Percentiles rank a stretch among this genome's conserved stretches.
These are phyloP conservation scores for Denticeps clupeoides DNA, from an alignment of 2,797 vertebrate genomes.

Conservation along the genomic window DNA sequence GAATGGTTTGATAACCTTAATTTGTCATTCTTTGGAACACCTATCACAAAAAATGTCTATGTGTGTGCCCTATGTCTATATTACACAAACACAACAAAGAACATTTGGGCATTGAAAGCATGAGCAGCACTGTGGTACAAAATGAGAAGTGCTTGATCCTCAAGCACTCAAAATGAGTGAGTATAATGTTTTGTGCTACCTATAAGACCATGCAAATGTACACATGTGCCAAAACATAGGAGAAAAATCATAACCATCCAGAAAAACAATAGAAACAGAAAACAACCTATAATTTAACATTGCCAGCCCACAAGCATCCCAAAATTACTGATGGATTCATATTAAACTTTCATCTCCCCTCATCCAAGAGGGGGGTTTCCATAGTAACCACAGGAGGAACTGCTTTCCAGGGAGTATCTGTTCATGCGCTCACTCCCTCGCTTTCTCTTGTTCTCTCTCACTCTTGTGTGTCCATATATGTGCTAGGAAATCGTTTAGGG, in stretches of 20 bases:
- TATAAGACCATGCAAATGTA: constrained; percentile 1
- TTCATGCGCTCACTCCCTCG: constrained; percentile 12
- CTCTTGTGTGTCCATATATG: background rate
- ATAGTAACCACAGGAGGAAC: constrained; percentile 33
- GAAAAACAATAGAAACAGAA: constrained; percentile 28
- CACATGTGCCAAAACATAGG: constrained; percentile 5
- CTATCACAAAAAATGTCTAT: no score
- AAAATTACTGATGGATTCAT: constrained; percentile 35
- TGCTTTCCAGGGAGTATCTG: constrained; percentile 9
- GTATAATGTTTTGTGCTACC: constrained; percentile 13
- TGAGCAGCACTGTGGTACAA: no score
- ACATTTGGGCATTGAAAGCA: no score
- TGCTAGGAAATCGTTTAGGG: no score
- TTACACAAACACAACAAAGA: no score
- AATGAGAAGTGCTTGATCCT: no score
- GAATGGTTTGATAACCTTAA: no score
- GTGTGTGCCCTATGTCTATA: no score
- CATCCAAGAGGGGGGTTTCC: constrained; percentile 24
- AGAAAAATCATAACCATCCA: constrained; percentile 14
- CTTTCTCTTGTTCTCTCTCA: no score
- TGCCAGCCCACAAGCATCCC: constrained; percentile 26
- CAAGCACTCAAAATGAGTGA: constrained; percentile 7
- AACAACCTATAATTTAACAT: constrained; percentile 28
- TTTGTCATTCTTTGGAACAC: no score
- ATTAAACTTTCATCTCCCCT: constrained; percentile 31